Evolutionary conservation across 2,888 invertebrate genomes (phyloP), one percentile per base, ranked within the genome.

Genomic region (Anthoptus insignis): DNA sequence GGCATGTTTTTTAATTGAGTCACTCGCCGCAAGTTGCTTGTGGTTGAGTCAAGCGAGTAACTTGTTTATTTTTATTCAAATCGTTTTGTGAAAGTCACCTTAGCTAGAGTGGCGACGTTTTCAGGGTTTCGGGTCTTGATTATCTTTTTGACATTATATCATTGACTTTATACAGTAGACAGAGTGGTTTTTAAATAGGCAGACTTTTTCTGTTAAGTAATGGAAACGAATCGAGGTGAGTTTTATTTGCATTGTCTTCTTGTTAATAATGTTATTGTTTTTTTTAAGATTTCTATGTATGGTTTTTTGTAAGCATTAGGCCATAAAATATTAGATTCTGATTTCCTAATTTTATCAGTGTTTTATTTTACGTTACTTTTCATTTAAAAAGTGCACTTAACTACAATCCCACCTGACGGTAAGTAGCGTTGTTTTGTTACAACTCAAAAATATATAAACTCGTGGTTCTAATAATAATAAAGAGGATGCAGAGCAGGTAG

Each of bases 1-100:
- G 56, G 56, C 42, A 29, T 42, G 42, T 57, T 57, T 42, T 56
- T 57, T 39, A 57, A 57, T 57, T 57, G 56, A 57, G 56, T 57
- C 56, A 57, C 56, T 29, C 56, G 42, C 27, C 24, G 56, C 42
- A 42, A 42, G 27, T 57, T 42, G 39, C 42, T 57, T 42, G 56
- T 13, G 27, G 27, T 57, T 42, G 42, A 57, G 56, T 29, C 56
- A 57, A 42, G 56, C 56, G 39, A 27, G 27, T 29, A 42, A 57
- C 21, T 53, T 57, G 42, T 57, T 57, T 27, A 24, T 57, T 42
- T 57, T 57, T 57, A 57, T 57, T 57, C 27, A 27, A 57, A 42
- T 42, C 56, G 42, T 42, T 57, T 57, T 57, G 56, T 57, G 56
- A 57, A 57, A 57, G 56, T 57, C 21, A 34, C 34, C n/a, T 21